A percentile compares a stretch with the other conserved stretches of the same genome.
Conservation (phyloP, 2,797 vertebrate species). For the Pterois miles region DNA sequence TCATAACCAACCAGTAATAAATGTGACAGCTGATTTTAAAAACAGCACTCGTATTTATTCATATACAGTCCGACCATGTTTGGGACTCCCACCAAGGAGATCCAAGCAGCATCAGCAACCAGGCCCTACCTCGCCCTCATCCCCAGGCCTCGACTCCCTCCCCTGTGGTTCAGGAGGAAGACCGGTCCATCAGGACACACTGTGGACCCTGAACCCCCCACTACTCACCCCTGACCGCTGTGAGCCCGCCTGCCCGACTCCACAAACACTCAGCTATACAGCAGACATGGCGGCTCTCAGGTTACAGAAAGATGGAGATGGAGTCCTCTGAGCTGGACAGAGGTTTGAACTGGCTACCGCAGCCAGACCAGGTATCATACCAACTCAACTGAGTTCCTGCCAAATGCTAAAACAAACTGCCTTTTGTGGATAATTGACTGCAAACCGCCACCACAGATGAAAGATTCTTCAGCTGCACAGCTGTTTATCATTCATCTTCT, state of each 20-base stretch:
- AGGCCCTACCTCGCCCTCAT: too few species aligned
- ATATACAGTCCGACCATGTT: too few species aligned
- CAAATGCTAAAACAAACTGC: background rate
- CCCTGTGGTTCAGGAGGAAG: background rate
- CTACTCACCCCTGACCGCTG: background rate
- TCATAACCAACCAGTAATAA: too few species aligned
- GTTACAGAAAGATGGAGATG: conserved; percentile 38
- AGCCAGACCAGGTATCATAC: background rate
- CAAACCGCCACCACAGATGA: background rate
- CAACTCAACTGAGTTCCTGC: background rate
- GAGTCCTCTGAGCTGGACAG: background rate
- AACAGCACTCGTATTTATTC: too few species aligned
- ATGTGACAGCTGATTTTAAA: too few species aligned
- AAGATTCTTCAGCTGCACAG: conserved; percentile 24
- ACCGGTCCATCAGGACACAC: background rate
- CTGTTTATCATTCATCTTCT: conserved; percentile 54
- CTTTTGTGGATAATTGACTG: background rate
- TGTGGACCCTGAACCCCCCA: background rate
- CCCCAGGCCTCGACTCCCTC: background rate
- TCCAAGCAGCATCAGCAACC: too few species aligned
- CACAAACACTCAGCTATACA: conserved; percentile 23
- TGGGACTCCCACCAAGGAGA: background rate
- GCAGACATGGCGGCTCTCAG: conserved; percentile 24
- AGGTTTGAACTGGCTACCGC: background rate
- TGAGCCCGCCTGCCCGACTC: conserved; percentile 38